Evolutionary conservation across 1,140 invertebrate species (phyloP), one percentile per base, ranked within the genome.

Genomic region (Drosophila busckii): DNA sequence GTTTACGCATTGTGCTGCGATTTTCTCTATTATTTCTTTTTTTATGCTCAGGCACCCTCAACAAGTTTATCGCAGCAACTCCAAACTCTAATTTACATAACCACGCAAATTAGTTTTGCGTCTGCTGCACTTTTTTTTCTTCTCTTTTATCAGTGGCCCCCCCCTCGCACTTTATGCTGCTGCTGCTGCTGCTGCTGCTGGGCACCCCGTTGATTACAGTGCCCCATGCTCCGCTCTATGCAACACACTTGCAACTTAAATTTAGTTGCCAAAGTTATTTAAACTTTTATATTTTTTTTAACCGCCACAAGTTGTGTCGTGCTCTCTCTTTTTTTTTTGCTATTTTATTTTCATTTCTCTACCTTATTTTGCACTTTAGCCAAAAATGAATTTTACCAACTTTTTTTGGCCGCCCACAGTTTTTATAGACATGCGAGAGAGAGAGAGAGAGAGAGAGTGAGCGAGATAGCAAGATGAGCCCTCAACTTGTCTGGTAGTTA

Each of bases 71-170:
- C 73, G 68, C 68, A 52, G 53, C 53, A 32, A 49, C 70, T 71
- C 9, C 46, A 55, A 70, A 65, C 73, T 80, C 73, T 73, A 80
- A 80, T 80, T 80, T 80, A 80, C 73, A 80, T 80, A 80, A 80
- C 73, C 73, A 80, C 75, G 73, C 68, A 80, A 80, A 80, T 80
- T 80, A 80, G 73, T 80, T 80, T 80, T 80, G 75, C 75, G 73
- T 82, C 73, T 80, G 75, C 73, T 80, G 73, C 75, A 80, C 45
- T 80, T 78, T 80, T n/a, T n/a, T n/a, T n/a, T n/a, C n/a, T n/a
- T n/a, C n/a, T n/a, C n/a, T n/a, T n/a, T 80, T 80, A 78, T 78
- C 71, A 80, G 71, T 68, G 48, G 16, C 22, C 34, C 40, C 26
- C 58, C 80, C 80, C 73, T 78, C n/a, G n/a, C n/a, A n/a, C n/a